Percentiles rank a stretch among this genome's conserved stretches.
Conservation (phyloP, 1,140 invertebrate species). For the Solen grandis region DNA sequence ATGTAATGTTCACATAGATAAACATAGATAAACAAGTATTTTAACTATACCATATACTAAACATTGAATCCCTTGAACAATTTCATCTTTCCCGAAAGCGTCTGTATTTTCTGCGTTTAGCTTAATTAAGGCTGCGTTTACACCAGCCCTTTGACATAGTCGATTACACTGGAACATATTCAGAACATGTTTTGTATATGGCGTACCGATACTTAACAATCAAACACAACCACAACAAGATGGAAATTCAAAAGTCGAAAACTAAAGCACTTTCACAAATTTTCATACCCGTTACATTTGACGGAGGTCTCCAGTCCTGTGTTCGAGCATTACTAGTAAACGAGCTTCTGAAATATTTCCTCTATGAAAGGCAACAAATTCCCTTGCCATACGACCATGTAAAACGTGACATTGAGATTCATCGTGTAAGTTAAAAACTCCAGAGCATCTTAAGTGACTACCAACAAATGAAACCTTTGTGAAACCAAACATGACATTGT, state of each 20-base stretch:
- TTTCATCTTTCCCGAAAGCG: no score
- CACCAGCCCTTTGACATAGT: no score
- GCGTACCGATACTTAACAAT: no score
- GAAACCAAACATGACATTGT: no score
- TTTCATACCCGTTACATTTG: slow-evolving; percentile 40
- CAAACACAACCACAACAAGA: slow-evolving; percentile 1
- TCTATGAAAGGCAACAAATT: slow-evolving; percentile 58
- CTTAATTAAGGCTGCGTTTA: no score
- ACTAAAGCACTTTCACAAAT: neutral
- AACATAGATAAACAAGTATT: no score
- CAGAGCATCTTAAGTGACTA: neutral
- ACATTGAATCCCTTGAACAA: no score
- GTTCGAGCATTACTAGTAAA: slow-evolving; percentile 37
- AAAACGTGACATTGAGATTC: slow-evolving; percentile 41
- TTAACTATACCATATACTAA: no score
- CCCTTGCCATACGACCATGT: slow-evolving; percentile 51
- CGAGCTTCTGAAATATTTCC: slow-evolving; percentile 50
- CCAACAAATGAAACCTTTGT: neutral
- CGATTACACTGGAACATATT: no score
- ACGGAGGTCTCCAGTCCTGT: slow-evolving; percentile 45
- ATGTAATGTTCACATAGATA: no score
- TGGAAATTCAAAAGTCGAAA: slow-evolving; percentile 33
- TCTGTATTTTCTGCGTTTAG: no score
- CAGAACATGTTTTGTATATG: no score
- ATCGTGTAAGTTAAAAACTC: slow-evolving; percentile 3